A percentile compares a stretch with the other conserved stretches of the same genome.
These are phyloP conservation scores for Aphelinus atriplicis DNA, from an alignment of 1,140 invertebrate genomes.

Conservation along the genomic window DNA sequence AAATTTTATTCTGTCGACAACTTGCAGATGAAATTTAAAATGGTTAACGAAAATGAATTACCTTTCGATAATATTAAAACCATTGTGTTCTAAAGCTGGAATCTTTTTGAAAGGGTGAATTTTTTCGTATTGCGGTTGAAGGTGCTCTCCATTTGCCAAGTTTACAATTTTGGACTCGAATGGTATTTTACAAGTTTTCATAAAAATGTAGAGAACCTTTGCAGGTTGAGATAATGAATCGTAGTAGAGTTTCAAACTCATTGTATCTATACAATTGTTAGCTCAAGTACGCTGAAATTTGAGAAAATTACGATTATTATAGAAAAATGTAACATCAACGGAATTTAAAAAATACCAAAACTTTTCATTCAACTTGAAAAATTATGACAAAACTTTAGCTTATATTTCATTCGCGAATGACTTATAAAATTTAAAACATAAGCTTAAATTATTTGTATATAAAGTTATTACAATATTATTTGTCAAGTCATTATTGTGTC, in stretches of 20 bases:
- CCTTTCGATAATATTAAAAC: constrained; percentile 84
- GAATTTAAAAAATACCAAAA: too few species aligned
- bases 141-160: constrained; percentile 78
- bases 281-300: too few species aligned
- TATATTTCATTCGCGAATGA: too few species aligned
- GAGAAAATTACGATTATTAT: too few species aligned
- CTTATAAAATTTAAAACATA: too few species aligned
- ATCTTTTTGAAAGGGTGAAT: constrained; percentile 82
- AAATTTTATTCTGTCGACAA: not conserved
- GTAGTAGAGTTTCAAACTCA: constrained; percentile 73
- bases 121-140: constrained; percentile 73
- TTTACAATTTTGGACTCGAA: constrained; percentile 69
- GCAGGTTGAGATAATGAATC: constrained; percentile 78
- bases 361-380: too few species aligned
- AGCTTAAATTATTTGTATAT: too few species aligned
- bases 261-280: constrained; percentile 34
- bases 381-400: too few species aligned
- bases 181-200: constrained; percentile 72
- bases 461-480: too few species aligned
- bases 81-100: constrained; percentile 82
- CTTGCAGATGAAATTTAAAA: not conserved
- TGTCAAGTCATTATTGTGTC: too few species aligned
- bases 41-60: constrained; percentile 50
- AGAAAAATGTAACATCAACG: too few species aligned
- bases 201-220: constrained; percentile 74